These are phyloP conservation scores for Trididemnum clinides DNA, from an alignment of 23 tunicate genomes.

Conservation along the genomic window DNA sequence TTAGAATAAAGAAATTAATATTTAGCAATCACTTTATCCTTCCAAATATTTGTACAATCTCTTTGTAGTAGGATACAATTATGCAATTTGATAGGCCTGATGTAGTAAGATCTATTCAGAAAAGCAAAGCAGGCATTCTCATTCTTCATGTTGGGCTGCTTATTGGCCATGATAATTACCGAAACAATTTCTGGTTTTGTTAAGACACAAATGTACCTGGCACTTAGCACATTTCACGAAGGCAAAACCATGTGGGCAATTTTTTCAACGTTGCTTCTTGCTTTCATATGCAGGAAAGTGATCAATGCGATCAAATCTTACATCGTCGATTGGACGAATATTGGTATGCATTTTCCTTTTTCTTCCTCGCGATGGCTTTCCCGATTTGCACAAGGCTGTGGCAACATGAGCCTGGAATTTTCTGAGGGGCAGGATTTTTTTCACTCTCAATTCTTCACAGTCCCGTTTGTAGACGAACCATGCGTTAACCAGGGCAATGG, in stretches of 20 bases:
- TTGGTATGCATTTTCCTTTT: background rate
- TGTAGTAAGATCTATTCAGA: no score
- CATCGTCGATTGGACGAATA: background rate
- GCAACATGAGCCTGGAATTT: background rate
- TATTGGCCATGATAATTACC: background rate
- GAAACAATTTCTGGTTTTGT: background rate
- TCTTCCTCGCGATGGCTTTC: background rate
- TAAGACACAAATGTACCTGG: constrained; percentile 9
- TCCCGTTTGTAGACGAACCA: constrained; percentile 3
- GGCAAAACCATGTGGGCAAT: background rate
- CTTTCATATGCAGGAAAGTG: background rate
- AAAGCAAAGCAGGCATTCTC: no score
- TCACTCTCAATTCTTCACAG: background rate
- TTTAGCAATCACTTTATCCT: no score
- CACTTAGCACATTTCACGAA: background rate
- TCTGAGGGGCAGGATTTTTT: background rate
- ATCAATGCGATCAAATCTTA: background rate
- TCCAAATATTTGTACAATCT: no score
- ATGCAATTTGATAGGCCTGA: no score
- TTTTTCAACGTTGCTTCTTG: background rate
- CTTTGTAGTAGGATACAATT: no score
- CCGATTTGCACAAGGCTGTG: background rate
- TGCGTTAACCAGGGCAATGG: background rate
- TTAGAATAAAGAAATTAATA: no score
- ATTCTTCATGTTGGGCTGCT: background rate